phyloP scores from a whole-genome alignment of 2,113 vertebrate species.

The human region DNA sequence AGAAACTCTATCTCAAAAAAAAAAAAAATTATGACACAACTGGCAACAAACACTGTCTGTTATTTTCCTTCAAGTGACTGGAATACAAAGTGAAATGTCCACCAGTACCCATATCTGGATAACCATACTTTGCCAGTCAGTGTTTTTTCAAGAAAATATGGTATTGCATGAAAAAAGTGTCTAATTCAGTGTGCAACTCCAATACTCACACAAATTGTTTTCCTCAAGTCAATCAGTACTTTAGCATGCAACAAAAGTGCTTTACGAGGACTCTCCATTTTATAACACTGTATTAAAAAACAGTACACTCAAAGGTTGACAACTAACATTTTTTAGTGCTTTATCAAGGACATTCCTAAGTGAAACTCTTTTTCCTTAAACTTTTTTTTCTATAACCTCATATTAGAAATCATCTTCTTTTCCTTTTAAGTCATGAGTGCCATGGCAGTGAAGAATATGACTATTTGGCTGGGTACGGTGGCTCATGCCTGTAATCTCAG shows the following conservation, averaged over 20 bases:
- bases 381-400: too few species aligned
- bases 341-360: neutral
- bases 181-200: neutral
- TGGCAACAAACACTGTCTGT: neutral
- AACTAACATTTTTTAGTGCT: neutral
- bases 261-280: neutral
- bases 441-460: neutral
- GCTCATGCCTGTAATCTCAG: too few species aligned
- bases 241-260: neutral
- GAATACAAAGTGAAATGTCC: constrained; percentile 21
- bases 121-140: neutral
- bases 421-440: neutral
- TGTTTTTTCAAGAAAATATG: neutral
- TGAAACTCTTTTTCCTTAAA: neutral
- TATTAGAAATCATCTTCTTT: neutral
- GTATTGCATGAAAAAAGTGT: neutral
- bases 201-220: neutral
- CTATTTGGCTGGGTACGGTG: too few species aligned
- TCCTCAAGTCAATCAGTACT: neutral
- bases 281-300: neutral
- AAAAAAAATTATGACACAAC: too few species aligned
- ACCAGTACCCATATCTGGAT: neutral
- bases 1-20: too few species aligned
- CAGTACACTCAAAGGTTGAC: neutral
- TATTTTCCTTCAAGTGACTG: constrained; percentile 29